Evolutionary conservation across 2,797 vertebrate species (phyloP).

Genomic region (Chrosomus eos): DNA sequence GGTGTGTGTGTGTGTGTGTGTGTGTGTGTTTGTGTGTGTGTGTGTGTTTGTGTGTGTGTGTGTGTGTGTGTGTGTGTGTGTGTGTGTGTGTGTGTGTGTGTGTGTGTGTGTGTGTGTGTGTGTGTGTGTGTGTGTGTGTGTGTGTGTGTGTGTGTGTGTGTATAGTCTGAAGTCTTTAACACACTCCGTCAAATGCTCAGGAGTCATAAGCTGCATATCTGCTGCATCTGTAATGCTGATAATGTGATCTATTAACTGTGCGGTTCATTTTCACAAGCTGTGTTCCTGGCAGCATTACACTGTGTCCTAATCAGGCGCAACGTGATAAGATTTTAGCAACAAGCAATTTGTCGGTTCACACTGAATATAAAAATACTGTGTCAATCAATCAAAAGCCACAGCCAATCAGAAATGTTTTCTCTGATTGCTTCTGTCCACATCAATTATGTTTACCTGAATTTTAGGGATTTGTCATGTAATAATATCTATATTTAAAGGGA

Average conservation of each 20-base stretch:
- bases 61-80: too few species aligned
- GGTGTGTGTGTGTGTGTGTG: too few species aligned
- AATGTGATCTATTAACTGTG: background rate
- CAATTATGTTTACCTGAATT: background rate
- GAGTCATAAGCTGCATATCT: constrained; percentile 4
- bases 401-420: background rate
- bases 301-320: background rate
- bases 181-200: background rate
- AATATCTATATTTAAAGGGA: too few species aligned
- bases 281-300: constrained; percentile 17
- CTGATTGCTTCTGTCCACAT: background rate
- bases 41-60: too few species aligned
- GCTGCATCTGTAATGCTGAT: constrained; percentile 13
- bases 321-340: background rate
- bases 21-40: too few species aligned
- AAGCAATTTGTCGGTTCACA: background rate
- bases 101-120: too few species aligned
- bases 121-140: background rate
- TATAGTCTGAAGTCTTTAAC: background rate
- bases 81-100: background rate
- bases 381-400: background rate
- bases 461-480: background rate
- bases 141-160: background rate
- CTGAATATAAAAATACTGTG: background rate
- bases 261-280: constrained; percentile 19